Evolutionary conservation across 2,888 invertebrate species (phyloP), one percentile per base, ranked within the genome.

Genomic region (Agrotis segetum): DNA sequence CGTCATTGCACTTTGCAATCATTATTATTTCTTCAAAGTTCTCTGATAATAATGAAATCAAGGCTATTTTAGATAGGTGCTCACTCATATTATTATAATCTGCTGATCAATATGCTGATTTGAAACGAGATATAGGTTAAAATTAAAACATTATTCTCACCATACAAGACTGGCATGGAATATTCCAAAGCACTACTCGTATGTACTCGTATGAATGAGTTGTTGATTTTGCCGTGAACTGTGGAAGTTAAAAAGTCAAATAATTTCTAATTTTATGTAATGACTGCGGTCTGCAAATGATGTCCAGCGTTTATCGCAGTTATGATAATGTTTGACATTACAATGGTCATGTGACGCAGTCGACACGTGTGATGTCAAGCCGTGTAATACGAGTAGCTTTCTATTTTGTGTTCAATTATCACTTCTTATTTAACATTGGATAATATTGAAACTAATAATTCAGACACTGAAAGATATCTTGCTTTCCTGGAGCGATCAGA

Each of bases 321-420:
- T 81, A 77, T 69, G 86, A 84, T 88, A 87, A 89, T 86, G 79
- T 85, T 87, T 87, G 83, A 82, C 82, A 83, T 75, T 46, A 68
- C 70, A 77, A 71, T 58, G 70, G 74, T 72, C 73, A 63, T 56
- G 74, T 64, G 68, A 71, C 78, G 58, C 29, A 77, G 56, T 46
- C 29, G 7, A 16, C 24, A 29, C 7, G 52, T 65, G 19, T 79
- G 24, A 69, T 69, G 72, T 67, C 70, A 78, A 24, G 69, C 74
- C 59, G 75, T 74, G 74, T 80, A 81, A 84, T 71, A n/a, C n/a
- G n/a, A n/a, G n/a, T n/a, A 69, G 75, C 89, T 89, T 89, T 89
- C 89, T 85, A 84, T 86, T 87, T 73, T 74, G 63, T 67, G 16
- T 63, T 69, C 64, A 65, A 77, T 76, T 81, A 71, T 58, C 68